A percentile compares a stretch with the other conserved stretches of the same genome.
These are phyloP conservation scores for Microtus pennsylvanicus DNA, from an alignment of 2,113 vertebrate species.

Conservation along the genomic window DNA sequence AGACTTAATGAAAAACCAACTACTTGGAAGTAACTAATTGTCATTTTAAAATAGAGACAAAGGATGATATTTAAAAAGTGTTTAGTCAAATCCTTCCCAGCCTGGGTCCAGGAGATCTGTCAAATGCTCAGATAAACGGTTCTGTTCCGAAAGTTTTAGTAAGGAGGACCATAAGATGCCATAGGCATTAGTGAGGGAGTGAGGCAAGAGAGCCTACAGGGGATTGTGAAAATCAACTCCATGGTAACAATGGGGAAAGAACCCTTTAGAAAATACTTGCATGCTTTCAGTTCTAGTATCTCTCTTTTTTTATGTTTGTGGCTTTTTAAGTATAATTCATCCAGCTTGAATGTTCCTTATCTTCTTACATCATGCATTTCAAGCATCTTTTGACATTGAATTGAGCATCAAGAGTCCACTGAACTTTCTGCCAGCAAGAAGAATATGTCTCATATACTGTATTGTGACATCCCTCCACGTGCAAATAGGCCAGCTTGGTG, in stretches of 20 bases:
- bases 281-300: not conserved
- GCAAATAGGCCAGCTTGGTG: not conserved
- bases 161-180: not conserved
- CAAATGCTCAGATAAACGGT: not conserved
- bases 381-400: not conserved
- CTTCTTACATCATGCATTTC: not conserved
- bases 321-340: not conserved
- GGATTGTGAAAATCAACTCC: not conserved
- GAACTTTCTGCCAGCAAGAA: slow-evolving; percentile 50
- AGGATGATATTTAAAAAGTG: not conserved
- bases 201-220: not conserved
- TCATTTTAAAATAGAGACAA: not conserved
- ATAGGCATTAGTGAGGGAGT: not conserved
- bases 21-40: not conserved
- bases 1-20: not conserved
- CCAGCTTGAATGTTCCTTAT: not conserved
- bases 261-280: not conserved
- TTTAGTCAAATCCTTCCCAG: not conserved
- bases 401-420: not conserved
- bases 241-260: not conserved
- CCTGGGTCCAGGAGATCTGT: accelerated
- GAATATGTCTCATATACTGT: not conserved
- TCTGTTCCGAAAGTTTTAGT: not conserved
- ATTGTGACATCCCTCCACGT: not conserved
- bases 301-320: not conserved